These are phyloP conservation scores for Sander lucioperca DNA, from an alignment of 2,113 vertebrate species.

Conservation along the genomic window DNA sequence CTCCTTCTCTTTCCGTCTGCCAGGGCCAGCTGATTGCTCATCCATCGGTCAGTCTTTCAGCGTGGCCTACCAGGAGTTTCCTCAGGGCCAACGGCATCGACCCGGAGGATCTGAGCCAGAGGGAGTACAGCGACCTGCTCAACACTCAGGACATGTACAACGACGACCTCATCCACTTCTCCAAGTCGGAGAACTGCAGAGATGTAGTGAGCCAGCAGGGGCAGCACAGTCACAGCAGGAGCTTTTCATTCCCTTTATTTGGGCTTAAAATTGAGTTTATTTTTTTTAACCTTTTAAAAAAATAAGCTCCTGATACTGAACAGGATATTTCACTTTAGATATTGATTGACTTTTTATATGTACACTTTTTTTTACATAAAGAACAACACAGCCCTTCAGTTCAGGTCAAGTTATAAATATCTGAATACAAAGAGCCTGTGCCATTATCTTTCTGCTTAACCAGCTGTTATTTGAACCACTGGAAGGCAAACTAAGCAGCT, in stretches of 20 bases:
- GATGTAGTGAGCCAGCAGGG: slow-evolving; percentile 86
- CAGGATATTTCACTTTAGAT: neutral
- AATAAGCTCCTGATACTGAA: too few species aligned
- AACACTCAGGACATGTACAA: slow-evolving; percentile 99
- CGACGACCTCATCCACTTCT: slow-evolving; percentile 98
- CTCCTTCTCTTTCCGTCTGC: too few species aligned
- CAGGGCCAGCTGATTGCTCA: slow-evolving; percentile 95
- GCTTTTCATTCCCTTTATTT: neutral
- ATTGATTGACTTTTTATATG: neutral
- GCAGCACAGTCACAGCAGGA: slow-evolving; percentile 5
- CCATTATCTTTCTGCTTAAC: neutral
- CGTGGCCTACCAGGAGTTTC: slow-evolving; percentile 98
- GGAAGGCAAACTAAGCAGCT: slow-evolving; percentile 32
- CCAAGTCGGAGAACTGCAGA: slow-evolving; percentile 99
- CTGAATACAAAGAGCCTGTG: neutral
- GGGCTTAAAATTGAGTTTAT: too few species aligned
- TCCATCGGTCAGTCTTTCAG: slow-evolving; percentile 98
- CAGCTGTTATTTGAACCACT: too few species aligned
- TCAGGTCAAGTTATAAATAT: slow-evolving; percentile 2
- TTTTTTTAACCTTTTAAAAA: too few species aligned
- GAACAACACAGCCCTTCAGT: neutral
- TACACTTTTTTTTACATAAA: neutral
- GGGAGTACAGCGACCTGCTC: slow-evolving; percentile 97
- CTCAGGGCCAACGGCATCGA: slow-evolving; percentile 97
- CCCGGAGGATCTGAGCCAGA: slow-evolving; percentile 96